Evolutionary conservation across 1,140 invertebrate species (phyloP), one percentile per base, ranked within the genome.

Genomic region (Phthorimaea operculella): DNA sequence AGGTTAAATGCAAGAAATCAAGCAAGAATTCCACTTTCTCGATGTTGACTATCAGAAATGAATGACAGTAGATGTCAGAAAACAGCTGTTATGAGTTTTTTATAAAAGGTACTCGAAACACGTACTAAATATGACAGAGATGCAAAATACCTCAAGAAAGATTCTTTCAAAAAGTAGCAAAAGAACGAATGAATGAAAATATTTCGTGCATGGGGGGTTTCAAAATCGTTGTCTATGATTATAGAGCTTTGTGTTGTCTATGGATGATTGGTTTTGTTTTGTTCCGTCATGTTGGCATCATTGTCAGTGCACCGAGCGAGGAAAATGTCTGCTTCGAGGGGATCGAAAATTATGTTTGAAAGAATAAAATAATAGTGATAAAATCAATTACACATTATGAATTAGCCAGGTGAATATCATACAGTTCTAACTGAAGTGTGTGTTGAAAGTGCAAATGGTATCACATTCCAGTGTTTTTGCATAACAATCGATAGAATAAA

Each of bases 401-500:
- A 59, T 61, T 65, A 64, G 66, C 65, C 75, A 81, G 78, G 79
- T 83, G 72, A 80, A 70, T 78, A 73, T 68, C 21, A 54, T 14
- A 47, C 63, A 59, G 28, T 60, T 57, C 57, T 45, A 47, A 52
- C 51, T 63, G 14, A 68, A 64, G 51, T 65, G 68, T 75, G 60
- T 53, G 59, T 60, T 60, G 52, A 58, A 55, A 72, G 65, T 73
- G 56, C 61, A 39, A 54, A 62, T 52, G 63, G 76, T 78, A 71
- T 81, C 57, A 76, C 74, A 76, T 74, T 53, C 63, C 55, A 66
- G 74, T 85, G 78, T 80, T 83, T 84, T 82, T 82, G 82, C 79
- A 83, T 83, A 85, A 82, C 78, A 85, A 85, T 85, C 77, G 76
- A 85, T 84, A 74, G 73, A 76, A 72, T 68, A 74, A 76, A 83